Evolutionary conservation across 2,113 vertebrate genomes (phyloP).

Genomic region (Sinocyclocheilus grahami): DNA sequence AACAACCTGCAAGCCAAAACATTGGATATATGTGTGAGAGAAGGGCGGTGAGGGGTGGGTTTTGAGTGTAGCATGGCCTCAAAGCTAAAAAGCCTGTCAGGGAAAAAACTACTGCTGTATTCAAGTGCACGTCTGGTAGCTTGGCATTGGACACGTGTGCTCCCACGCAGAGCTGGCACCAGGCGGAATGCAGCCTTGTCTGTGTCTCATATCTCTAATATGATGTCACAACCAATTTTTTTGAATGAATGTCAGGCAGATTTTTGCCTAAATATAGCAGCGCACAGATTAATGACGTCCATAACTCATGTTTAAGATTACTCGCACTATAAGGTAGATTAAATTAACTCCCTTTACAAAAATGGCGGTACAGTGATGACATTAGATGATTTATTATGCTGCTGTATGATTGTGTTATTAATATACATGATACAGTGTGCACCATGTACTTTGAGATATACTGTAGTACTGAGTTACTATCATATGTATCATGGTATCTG

Average conservation of each 20-base stretch:
- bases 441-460: not conserved
- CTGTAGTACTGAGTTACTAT: not conserved
- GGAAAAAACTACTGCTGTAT: constrained; percentile 5
- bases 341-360: constrained; percentile 2
- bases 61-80: constrained; percentile 3
- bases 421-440: not conserved
- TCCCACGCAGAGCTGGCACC: constrained; percentile 35
- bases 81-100: constrained; percentile 15
- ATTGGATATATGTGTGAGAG: constrained; percentile 13
- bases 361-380: not conserved
- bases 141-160: constrained; percentile 7
- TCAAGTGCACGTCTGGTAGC: not conserved
- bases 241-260: constrained; percentile 30
- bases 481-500: not conserved
- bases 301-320: not conserved
- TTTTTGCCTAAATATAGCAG: constrained; percentile 30
- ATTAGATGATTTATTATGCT: not conserved
- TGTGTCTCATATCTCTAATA: constrained; percentile 35
- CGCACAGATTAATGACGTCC: not conserved
- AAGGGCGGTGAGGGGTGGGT: not conserved
- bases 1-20: constrained; percentile 19
- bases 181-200: not conserved
- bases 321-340: not conserved
- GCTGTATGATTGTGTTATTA: not conserved
- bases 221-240: constrained; percentile 30